Base-by-base conservation (phyloP, 1,140 invertebrate genomes). In the Drosophila arawakana region DNA sequence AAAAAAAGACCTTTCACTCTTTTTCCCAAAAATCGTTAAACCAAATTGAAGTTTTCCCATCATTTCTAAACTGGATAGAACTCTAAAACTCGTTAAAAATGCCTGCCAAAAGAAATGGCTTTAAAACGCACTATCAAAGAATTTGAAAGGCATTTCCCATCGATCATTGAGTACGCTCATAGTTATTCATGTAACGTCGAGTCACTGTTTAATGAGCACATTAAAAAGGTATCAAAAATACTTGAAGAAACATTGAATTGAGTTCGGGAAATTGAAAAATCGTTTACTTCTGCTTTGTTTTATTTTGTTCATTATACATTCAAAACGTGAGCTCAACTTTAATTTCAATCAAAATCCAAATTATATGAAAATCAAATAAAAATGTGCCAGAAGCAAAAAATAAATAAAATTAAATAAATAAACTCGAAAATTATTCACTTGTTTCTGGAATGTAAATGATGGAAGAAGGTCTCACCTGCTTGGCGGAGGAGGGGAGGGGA, bases 291-390 rank as follows among this genome's bases (percentile, higher is more conserved):
- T 37, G 13, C 30, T 44, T 13, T 43, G 39, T 47, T 30, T 30
- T 30, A 6, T 30, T 30, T 30, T 65, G 55, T 84, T 76, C 72
- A 86, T 88, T 88, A 75, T 50, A 37, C 44, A 88, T 88, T 84
- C 83, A 69, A 68, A 75, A 73, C 84, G 61, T 73, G 84, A 44
- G 68, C 69, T 61, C 61, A 76, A 80, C 72, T 88, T 88, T 80
- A 88, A 80, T 88, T 88, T 80, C 84, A 89, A 88, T 88, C 77
- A 88, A 88, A 89, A 89, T 83, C 80, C 65, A 80, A 88, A 89
- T 89, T 80, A 88, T 88, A 78, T 78, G 80, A 86, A 89, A 83
- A 83, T 76, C 76, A 78, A 80, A 84, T 85, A 88, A 86, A 86
- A 88, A 61, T 77, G 58, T 80, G 35, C 34, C 8, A 37, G 30